phyloP scores from a whole-genome alignment of 92 coral and sea anemone genomes.

The Pocillopora meandrina region DNA sequence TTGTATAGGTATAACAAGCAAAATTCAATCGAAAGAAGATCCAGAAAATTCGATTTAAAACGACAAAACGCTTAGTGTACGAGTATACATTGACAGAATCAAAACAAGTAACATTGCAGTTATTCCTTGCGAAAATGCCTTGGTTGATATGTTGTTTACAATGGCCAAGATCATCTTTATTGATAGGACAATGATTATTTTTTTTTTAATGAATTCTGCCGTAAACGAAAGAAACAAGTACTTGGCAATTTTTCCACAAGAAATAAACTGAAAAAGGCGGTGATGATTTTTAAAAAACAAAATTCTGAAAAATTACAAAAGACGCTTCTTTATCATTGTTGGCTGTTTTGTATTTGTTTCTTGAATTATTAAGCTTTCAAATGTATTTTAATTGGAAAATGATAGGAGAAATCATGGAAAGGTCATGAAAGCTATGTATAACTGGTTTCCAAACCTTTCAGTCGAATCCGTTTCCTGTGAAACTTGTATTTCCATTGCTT shows the following conservation, averaged over 20 bases:
- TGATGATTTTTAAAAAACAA: not conserved
- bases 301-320: not conserved
- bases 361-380: not conserved
- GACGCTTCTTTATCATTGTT: not conserved
- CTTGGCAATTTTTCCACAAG: not conserved
- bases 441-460: not conserved
- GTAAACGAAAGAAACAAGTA: not conserved
- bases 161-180: not conserved
- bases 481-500: too few species aligned
- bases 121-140: not conserved
- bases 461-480: too few species aligned
- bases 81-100: not conserved
- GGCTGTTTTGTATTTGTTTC: slow-evolving; percentile 9
- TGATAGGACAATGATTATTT: too few species aligned
- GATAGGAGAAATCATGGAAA: not conserved
- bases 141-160: not conserved
- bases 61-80: not conserved
- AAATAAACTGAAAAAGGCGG: not conserved
- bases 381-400: slow-evolving; percentile 20
- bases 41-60: not conserved
- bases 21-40: not conserved
- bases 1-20: slow-evolving; percentile 3
- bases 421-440: too few species aligned
- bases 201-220: not conserved
- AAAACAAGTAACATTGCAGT: not conserved